Evolutionary conservation across 1,140 invertebrate genomes (phyloP), one percentile per base, ranked within the genome.

Genomic region (Leptinotarsa undecemlineata): DNA sequence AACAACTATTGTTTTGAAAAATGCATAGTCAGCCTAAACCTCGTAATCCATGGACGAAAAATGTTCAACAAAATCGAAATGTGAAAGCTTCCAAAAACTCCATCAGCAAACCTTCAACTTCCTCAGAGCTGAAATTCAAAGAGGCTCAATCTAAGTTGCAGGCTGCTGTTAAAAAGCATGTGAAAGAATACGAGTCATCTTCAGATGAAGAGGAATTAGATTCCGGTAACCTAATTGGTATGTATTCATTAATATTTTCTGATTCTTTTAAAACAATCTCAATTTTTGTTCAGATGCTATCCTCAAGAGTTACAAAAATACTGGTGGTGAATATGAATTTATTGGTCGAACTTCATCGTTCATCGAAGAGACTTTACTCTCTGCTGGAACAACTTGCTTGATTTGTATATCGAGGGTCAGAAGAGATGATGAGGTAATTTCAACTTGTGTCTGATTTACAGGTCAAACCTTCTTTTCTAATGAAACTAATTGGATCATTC

Each of bases 361-460:
- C 82, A 83, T 96, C 48, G 90, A 93, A 80, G 93, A 95, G 82
- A 87, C 90, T 0, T 89, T 95, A 76, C 90, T 92, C 82, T 91
- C 92, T 61, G 92, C 94, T 4, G 89, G 93, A 47, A 91, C 92
- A 3, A 93, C 94, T 51, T 98, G 96, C 84, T 88, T 98, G 4
- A 94, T 98, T 81, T 98, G 96, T 81, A 97, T 98, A 85, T 94
- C 92, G 66, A 91, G 92, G 77, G 90, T 98, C 1, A 96, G 94
- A 84, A 90, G 93, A 80, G 88, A 86, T 71, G 93, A 98, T 82
- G 84, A 92, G 21, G 94, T 96, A 85, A 42, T 5, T 11, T 42
- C 33, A 42, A 42, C 33, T 42, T 3, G 33, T 42, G 33, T 42
- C 33, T 42, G 33, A 42, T 42, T 42, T 42, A 42, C 33, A 42